These are phyloP conservation scores for Cyprinella venusta DNA, from an alignment of 2,797 vertebrate genomes.

Conservation along the genomic window DNA sequence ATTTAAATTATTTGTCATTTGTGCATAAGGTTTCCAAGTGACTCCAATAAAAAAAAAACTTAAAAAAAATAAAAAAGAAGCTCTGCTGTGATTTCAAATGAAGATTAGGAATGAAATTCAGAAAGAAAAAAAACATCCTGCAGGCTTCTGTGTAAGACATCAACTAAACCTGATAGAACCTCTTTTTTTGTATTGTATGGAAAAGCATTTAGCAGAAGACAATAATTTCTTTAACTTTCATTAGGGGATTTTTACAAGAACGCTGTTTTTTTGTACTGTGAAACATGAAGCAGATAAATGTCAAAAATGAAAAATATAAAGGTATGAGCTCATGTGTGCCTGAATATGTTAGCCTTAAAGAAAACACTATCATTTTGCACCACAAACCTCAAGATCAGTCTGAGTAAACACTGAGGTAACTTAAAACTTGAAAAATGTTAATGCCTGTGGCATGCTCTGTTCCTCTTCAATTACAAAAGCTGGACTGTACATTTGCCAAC, in stretches of 20 bases:
- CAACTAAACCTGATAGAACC: background rate
- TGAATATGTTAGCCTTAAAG: background rate
- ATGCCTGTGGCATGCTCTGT: slow-evolving; percentile 31
- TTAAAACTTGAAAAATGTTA: slow-evolving; percentile 5
- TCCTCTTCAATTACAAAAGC: slow-evolving; percentile 20
- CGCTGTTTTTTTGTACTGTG: background rate
- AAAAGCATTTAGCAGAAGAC: background rate
- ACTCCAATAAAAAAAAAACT: too few species aligned
- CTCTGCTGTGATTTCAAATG: background rate
- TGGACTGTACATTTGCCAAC: slow-evolving; percentile 4
- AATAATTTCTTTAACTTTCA: background rate
- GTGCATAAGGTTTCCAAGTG: background rate
- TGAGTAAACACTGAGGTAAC: slow-evolving; percentile 23
- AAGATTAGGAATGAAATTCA: background rate
- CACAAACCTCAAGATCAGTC: background rate
- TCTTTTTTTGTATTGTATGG: background rate
- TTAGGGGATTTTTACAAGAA: background rate
- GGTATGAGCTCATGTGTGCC: background rate
- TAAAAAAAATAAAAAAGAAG: background rate
- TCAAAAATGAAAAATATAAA: background rate
- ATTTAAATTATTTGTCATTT: background rate
- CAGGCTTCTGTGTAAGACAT: background rate
- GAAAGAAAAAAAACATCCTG: background rate
- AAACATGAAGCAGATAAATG: background rate
- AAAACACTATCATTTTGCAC: slow-evolving; percentile 7